A percentile compares a stretch with the other conserved stretches of the same genome.
phyloP scores from a whole-genome alignment of 1,140 invertebrate genomes.

The Anoplolepis gracilipes region DNA sequence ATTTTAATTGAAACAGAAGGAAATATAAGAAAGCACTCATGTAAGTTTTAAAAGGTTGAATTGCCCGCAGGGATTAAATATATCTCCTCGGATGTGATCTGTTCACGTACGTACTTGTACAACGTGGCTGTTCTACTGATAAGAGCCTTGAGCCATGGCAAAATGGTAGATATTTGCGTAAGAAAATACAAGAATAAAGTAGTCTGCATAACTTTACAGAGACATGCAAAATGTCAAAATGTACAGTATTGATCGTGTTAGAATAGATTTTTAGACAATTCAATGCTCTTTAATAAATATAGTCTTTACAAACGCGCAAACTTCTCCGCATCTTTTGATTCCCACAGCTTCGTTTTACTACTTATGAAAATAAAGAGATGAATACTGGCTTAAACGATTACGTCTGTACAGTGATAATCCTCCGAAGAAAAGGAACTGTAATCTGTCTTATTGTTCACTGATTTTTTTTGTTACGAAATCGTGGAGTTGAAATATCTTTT shows the following conservation, averaged over 20 bases:
- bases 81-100: slow-evolving; percentile 7
- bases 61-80: slow-evolving; percentile 4
- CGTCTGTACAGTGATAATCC: slow-evolving; percentile 28
- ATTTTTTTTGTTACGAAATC: slow-evolving; percentile 31
- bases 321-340: neutral
- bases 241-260: neutral
- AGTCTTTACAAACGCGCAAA: neutral
- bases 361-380: neutral
- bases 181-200: neutral
- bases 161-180: slow-evolving; percentile 2
- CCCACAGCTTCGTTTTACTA: neutral
- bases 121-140: neutral
- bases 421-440: neutral
- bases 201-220: neutral
- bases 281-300: neutral
- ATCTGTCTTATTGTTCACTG: slow-evolving; percentile 1
- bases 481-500: neutral
- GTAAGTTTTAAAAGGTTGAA: slow-evolving; percentile 3
- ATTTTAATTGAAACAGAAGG: neutral
- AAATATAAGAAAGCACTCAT: neutral
- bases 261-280: neutral
- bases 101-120: neutral
- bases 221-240: neutral
- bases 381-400: slow-evolving; percentile 21
- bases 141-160: neutral